Conservation (phyloP, 2,797 vertebrate genomes). For the Ctenosaura bakeri region DNA sequence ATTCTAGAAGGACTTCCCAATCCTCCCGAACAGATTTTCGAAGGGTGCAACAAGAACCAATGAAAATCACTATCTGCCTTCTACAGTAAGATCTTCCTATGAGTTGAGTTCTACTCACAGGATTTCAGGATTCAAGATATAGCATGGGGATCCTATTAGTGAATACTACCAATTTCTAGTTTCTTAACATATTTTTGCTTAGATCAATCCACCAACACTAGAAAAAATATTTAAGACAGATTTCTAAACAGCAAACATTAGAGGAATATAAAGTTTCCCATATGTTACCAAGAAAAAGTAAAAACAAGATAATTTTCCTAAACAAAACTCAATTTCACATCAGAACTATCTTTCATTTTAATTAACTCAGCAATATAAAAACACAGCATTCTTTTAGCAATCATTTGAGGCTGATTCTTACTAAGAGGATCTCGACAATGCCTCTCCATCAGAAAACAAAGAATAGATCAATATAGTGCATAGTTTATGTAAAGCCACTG, state of each 20-base stretch:
- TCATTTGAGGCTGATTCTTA: neutral
- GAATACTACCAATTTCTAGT: neutral
- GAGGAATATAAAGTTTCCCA: neutral
- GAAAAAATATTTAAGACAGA: neutral
- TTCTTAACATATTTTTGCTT: neutral
- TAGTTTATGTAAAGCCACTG: neutral
- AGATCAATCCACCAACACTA: neutral
- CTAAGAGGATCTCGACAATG: slow-evolving; percentile 15
- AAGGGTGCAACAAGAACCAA: neutral
- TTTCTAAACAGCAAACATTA: neutral
- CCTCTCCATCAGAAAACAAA: slow-evolving; percentile 28
- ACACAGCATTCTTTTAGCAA: neutral
- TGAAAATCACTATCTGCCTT: neutral
- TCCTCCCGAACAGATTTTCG: neutral
- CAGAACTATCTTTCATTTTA: neutral
- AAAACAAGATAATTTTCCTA: neutral
- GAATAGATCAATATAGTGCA: neutral
- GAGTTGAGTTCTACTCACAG: too few relatives aligned
- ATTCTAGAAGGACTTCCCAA: neutral
- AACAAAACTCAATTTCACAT: neutral
- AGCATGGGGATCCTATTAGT: neutral
- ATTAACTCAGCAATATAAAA: neutral
- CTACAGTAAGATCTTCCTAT: neutral
- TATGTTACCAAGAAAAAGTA: neutral
- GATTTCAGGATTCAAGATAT: neutral